Percentiles rank a stretch among this genome's conserved stretches.
These are phyloP conservation scores for Chloromyia formosa DNA, from an alignment of 2,888 invertebrate species.

Conservation along the genomic window DNA sequence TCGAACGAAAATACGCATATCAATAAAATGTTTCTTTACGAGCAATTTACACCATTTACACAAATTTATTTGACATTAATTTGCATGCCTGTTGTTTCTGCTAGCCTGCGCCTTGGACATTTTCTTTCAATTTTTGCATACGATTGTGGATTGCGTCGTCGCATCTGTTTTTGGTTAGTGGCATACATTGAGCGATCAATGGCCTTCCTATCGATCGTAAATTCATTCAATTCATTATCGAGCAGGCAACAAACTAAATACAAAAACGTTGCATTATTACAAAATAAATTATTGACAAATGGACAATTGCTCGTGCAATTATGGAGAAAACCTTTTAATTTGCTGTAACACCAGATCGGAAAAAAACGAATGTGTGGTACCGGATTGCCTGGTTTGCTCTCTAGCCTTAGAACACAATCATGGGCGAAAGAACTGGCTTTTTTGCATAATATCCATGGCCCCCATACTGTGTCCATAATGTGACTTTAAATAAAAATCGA, in stretches of 20 bases:
- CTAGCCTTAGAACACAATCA: slow-evolving; percentile 11
- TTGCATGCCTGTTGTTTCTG: not conserved
- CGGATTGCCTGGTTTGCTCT: not conserved
- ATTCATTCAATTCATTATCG: slow-evolving; percentile 28
- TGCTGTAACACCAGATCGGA: not conserved
- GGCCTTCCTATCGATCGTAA: slow-evolving; percentile 9
- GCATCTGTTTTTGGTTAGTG: not conserved
- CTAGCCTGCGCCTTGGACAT: not conserved
- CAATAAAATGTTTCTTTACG: slow-evolving; percentile 41
- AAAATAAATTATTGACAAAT: slow-evolving; percentile 29
- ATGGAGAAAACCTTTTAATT: slow-evolving; percentile 39
- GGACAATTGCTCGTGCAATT: slow-evolving; percentile 33
- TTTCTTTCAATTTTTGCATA: not conserved
- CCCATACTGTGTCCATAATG: slow-evolving; percentile 33
- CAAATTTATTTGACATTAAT: slow-evolving; percentile 34
- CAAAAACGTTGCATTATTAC: slow-evolving; percentile 21
- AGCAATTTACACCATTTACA: slow-evolving; percentile 35
- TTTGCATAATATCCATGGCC: not conserved
- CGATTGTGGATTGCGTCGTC: not conserved
- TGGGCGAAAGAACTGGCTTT: slow-evolving; percentile 25
- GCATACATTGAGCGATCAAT: not conserved
- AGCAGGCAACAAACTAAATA: slow-evolving; percentile 6
- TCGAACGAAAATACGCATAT: slow-evolving; percentile 48
- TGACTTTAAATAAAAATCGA: slow-evolving; percentile 30
- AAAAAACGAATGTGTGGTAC: too few species aligned